These are phyloP conservation scores for Arnoldichthys spilopterus DNA, from an alignment of 2,797 vertebrate genomes.

Conservation along the genomic window DNA sequence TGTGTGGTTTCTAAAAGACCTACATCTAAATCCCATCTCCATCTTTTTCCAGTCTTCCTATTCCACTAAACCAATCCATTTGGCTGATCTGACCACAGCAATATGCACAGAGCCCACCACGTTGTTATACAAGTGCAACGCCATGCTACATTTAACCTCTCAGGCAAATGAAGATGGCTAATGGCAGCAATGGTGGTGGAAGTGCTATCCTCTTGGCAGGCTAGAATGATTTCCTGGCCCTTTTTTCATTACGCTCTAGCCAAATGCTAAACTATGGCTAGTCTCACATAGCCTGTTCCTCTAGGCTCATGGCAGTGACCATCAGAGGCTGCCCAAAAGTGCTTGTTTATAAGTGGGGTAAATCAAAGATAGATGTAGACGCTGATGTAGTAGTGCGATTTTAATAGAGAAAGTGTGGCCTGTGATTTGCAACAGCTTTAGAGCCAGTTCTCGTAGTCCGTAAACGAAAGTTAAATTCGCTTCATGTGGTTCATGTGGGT, in stretches of 20 bases:
- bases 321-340: constrained; percentile 50
- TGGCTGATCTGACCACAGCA: constrained; percentile 60
- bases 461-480: constrained; percentile 1
- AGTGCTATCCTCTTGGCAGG: constrained; percentile 50
- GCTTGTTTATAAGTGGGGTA: constrained; percentile 59
- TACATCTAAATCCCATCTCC: constrained; percentile 71
- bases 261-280: constrained; percentile 54
- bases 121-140: constrained; percentile 60
- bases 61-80: constrained; percentile 68
- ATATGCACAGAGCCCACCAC: constrained; percentile 61
- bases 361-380: constrained; percentile 60
- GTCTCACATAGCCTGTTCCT: constrained; percentile 39
- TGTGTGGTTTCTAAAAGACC: constrained; percentile 66
- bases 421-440: constrained; percentile 29
- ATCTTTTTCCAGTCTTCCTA: constrained; percentile 67
- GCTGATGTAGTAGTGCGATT: not conserved
- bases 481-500: not conserved
- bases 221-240: constrained; percentile 57
- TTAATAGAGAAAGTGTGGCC: constrained; percentile 28
- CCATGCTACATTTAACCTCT: constrained; percentile 52
- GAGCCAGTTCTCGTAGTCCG: not conserved
- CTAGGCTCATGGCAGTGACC: constrained; percentile 40
- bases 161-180: constrained; percentile 62
- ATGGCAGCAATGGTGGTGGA: constrained; percentile 51
- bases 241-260: constrained; percentile 55